These are phyloP conservation scores for Philopotamus ludificatus DNA, from an alignment of 1,140 invertebrate genomes.

Conservation along the genomic window DNA sequence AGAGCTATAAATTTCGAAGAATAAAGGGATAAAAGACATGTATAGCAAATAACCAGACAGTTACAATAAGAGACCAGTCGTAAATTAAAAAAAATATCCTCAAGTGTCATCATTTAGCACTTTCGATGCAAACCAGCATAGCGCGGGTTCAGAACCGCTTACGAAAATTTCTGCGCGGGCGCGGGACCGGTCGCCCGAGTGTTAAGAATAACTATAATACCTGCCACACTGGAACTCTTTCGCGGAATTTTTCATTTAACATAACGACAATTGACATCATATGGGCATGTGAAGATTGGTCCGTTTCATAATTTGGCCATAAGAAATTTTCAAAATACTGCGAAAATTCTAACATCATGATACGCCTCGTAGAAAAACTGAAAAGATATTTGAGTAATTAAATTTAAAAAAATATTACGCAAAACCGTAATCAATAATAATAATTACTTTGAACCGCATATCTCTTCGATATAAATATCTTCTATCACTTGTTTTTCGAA, in stretches of 20 bases:
- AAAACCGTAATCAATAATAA: constrained; percentile 3
- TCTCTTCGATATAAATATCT: constrained; percentile 79
- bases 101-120: no score
- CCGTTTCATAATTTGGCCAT: constrained; percentile 89
- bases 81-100: no score
- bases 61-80: no score
- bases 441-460: constrained; percentile 66
- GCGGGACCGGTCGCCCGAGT: no score
- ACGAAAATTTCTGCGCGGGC: no score
- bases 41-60: no score
- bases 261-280: constrained; percentile 95
- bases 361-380: constrained; percentile 80
- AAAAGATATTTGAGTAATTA: constrained; percentile 45
- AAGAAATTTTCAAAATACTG: constrained; percentile 97
- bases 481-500: constrained; percentile 76
- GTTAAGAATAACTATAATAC: constrained; percentile 50
- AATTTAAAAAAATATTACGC: neutral
- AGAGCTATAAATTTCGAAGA: no score
- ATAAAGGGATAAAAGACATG: no score
- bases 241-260: constrained; percentile 98
- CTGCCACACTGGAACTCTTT: constrained; percentile 95
- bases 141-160: no score
- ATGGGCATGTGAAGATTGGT: constrained; percentile 71
- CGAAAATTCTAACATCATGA: constrained; percentile 96
- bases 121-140: no score